Percentiles rank a stretch among this genome's conserved stretches.
phyloP scores from a whole-genome alignment of 2,113 vertebrate genomes.

The Phaetusa simplex region DNA sequence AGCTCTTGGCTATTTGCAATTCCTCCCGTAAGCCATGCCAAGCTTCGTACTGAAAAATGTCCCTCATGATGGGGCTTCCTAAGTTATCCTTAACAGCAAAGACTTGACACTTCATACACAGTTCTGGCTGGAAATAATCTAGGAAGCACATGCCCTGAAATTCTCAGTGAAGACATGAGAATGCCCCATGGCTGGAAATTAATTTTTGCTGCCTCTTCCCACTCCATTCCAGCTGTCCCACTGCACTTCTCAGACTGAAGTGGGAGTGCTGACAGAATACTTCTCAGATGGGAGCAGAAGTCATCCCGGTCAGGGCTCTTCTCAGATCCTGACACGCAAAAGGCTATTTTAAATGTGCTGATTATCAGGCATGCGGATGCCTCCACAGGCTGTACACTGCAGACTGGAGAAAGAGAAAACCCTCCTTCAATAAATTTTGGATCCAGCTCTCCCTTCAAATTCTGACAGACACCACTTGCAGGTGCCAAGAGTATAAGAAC shows the following conservation, averaged over 20 bases:
- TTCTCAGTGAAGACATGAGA: not conserved
- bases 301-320: not conserved
- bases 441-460: not conserved
- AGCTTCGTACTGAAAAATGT: not conserved
- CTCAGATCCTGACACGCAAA: not conserved
- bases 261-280: not conserved
- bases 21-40: not conserved
- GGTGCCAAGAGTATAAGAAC: not conserved
- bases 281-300: not conserved
- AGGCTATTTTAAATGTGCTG: conserved; percentile 55
- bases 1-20: not conserved
- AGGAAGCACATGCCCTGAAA: not conserved
- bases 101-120: not conserved
- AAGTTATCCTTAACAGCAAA: not conserved
- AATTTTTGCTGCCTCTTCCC: conserved; percentile 9
- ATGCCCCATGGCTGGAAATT: not conserved
- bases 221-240: conserved; percentile 2
- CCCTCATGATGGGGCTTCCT: not conserved
- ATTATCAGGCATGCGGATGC: conserved; percentile 3
- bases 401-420: conserved; percentile 5
- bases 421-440: not conserved
- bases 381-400: not conserved
- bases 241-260: not conserved
- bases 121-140: conserved; percentile 9
- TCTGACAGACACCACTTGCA: not conserved